These are phyloP conservation scores for Calonectris borealis DNA, from an alignment of 2,113 vertebrate species.

Conservation along the genomic window DNA sequence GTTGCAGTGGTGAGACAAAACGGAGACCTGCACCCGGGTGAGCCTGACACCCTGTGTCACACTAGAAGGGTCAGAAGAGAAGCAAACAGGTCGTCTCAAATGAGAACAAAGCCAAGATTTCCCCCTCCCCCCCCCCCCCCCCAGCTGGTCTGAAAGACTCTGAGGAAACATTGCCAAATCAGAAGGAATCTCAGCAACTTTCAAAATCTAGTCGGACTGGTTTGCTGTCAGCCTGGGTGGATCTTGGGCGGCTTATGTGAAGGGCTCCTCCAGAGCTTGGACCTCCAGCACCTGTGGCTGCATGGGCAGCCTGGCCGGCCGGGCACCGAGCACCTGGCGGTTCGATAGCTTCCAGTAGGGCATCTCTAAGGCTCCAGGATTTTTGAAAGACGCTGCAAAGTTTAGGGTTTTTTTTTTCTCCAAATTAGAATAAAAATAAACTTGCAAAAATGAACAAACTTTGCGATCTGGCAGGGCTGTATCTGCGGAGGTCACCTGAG, in stretches of 20 bases:
- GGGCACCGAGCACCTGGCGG: rapidly evolving
- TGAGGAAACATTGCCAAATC: background rate
- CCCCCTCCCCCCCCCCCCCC: too few species aligned
- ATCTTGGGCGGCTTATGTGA: background rate
- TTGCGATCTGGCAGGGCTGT: background rate
- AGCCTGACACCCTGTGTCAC: background rate
- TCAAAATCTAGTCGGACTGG: background rate
- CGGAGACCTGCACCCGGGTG: background rate
- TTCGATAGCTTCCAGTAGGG: background rate
- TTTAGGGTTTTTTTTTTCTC: background rate
- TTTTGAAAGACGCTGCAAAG: background rate
- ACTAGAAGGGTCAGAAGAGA: background rate
- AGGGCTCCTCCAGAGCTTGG: background rate
- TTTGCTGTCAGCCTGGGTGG: background rate
- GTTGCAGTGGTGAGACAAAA: background rate
- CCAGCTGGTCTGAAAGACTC: background rate
- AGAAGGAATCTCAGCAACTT: background rate
- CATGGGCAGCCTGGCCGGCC: rapidly evolving
- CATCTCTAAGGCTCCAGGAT: background rate
- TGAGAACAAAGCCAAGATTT: background rate
- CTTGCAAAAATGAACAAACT: background rate
- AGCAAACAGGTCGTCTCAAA: rapidly evolving
- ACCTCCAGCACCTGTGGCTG: background rate
- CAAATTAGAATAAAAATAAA: background rate
- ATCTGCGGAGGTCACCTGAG: background rate